These are phyloP conservation scores for Scaptomyza hsui DNA, from an alignment of 1,140 invertebrate genomes.

Conservation along the genomic window DNA sequence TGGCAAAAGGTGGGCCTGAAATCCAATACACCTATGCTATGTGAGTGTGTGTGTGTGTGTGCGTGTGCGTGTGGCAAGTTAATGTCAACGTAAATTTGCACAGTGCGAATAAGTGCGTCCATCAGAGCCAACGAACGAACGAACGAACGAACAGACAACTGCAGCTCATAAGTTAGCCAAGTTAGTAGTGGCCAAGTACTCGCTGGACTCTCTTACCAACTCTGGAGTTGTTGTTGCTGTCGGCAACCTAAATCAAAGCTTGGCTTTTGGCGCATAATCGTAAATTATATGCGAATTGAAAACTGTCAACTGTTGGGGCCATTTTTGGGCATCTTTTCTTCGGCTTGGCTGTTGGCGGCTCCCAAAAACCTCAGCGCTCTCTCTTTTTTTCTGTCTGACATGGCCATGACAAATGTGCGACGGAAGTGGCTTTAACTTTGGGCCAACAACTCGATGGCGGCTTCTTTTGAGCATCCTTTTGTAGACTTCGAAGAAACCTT, in stretches of 20 bases:
- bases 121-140: conserved; percentile 39
- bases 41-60: conserved; percentile 2
- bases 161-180: conserved; percentile 64
- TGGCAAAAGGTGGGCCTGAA: conserved; percentile 42
- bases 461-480: conserved; percentile 35
- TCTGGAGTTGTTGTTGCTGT: conserved; percentile 10
- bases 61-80: conserved; percentile 27
- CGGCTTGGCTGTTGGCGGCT: conserved; percentile 34
- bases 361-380: neutral
- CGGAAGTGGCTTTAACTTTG: conserved; percentile 47
- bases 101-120: conserved; percentile 59
- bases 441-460: conserved; percentile 12
- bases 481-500: conserved; percentile 1
- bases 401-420: conserved; percentile 74
- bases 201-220: neutral
- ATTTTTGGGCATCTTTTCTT: conserved; percentile 37
- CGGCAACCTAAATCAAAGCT: conserved; percentile 76
- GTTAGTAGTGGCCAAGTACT: conserved; percentile 15
- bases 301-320: conserved; percentile 26
- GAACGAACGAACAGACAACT: conserved; percentile 1
- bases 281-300: conserved; percentile 72
- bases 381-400: conserved; percentile 49
- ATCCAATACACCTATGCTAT: neutral
- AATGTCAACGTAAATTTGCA: conserved; percentile 71
- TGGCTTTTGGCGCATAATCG: conserved; percentile 63